Conservation (phyloP, 2,797 vertebrate genomes). For the Netta rufina region DNA sequence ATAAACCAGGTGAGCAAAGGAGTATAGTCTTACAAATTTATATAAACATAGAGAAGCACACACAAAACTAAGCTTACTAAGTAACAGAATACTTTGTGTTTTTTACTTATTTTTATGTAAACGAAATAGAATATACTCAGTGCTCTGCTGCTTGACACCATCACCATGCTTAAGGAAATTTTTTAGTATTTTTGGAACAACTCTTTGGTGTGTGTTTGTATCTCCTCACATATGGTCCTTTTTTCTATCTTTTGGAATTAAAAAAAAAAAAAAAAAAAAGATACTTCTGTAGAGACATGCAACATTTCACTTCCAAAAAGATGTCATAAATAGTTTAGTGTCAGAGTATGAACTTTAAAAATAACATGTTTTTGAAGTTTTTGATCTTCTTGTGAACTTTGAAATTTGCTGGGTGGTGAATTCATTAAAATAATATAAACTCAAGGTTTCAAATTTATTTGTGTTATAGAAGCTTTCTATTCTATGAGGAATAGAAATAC, state of each 20-base stretch:
- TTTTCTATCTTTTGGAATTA: slow-evolving; percentile 22
- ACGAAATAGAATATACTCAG: not conserved
- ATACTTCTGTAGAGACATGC: slow-evolving; percentile 32
- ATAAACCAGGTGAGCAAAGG: not conserved
- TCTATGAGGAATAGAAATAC: not conserved
- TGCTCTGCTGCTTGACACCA: not conserved
- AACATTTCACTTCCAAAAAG: slow-evolving; percentile 49
- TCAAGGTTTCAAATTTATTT: slow-evolving; percentile 25
- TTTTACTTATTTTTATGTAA: not conserved
- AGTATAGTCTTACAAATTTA: not conserved
- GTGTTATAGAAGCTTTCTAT: slow-evolving; percentile 5
- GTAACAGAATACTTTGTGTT: not conserved
- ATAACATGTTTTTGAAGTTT: slow-evolving; percentile 28
- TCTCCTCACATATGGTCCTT: not conserved
- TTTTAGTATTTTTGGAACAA: not conserved
- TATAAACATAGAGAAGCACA: not conserved
- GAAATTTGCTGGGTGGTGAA: slow-evolving; percentile 33
- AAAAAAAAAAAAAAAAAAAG: not conserved
- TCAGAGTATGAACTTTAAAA: not conserved
- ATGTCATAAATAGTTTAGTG: slow-evolving; percentile 11
- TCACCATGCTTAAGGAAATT: not conserved
- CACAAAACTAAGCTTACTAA: not conserved
- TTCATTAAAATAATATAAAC: slow-evolving; percentile 38
- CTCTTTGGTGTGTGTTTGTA: not conserved
- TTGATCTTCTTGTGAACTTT: slow-evolving; percentile 20